phyloP scores from a whole-genome alignment of 2,888 invertebrate genomes.

The Dryobotodes eremita region DNA sequence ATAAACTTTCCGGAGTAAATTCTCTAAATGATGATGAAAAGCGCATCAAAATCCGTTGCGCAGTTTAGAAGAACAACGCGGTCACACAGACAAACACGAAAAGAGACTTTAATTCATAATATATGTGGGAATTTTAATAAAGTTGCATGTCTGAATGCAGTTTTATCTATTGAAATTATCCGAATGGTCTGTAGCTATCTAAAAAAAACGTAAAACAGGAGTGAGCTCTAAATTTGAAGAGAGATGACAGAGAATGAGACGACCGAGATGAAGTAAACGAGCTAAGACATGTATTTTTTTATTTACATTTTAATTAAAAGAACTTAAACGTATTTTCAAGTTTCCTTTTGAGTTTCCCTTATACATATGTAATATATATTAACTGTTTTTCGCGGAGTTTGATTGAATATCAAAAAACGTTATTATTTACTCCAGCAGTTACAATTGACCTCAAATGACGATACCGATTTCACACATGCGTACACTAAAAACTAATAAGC shows the following conservation, averaged over 20 bases:
- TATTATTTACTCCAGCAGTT: slow-evolving; percentile 2
- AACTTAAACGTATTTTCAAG: no score
- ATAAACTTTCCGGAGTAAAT: not conserved
- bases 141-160: no score
- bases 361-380: not conserved
- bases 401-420: not conserved
- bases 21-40: not conserved
- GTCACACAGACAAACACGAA: not conserved
- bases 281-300: no score
- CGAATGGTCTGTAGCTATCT: no score
- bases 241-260: no score
- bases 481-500: slow-evolving; percentile 21
- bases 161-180: no score
- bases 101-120: not conserved
- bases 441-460: not conserved
- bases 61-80: not conserved
- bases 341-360: no score
- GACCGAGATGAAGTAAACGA: no score
- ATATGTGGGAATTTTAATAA: no score
- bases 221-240: no score
- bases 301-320: no score
- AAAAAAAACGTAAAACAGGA: no score
- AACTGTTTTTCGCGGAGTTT: not conserved
- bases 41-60: not conserved
- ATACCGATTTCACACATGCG: slow-evolving; percentile 17